These are phyloP conservation scores for Yoshiicerus persimilis DNA, from an alignment of 1,140 invertebrate genomes.

Conservation along the genomic window DNA sequence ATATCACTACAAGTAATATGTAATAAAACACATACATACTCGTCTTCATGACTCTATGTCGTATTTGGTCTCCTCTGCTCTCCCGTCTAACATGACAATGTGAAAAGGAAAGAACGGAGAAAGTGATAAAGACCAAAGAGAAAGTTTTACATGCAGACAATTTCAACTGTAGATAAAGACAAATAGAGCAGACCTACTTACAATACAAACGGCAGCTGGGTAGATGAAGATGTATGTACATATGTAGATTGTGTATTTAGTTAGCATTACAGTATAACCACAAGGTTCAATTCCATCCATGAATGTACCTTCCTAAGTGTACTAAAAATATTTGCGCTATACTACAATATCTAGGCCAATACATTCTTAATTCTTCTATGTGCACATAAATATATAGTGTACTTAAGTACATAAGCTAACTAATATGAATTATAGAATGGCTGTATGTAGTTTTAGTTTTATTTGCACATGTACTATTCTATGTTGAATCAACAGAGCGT, in stretches of 20 bases:
- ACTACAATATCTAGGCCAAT: too few species aligned
- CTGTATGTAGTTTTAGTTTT: neutral
- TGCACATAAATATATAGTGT: too few species aligned
- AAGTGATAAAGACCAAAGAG: neutral
- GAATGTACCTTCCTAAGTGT: neutral
- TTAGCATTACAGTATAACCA: neutral
- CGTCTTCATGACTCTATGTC: too few species aligned
- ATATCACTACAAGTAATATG: neutral
- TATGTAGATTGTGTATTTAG: too few species aligned
- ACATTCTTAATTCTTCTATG: neutral
- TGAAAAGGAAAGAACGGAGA: neutral
- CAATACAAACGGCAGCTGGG: neutral
- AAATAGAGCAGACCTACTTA: neutral
- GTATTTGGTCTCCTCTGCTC: too few species aligned
- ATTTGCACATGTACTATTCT: neutral
- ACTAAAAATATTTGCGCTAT: neutral
- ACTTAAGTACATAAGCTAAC: neutral
- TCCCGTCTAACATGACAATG: neutral
- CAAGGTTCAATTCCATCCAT: neutral
- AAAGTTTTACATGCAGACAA: neutral
- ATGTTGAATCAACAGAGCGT: slow-evolving; percentile 3
- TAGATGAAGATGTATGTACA: neutral
- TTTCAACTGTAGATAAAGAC: neutral
- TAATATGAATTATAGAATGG: too few species aligned
- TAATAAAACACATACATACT: neutral